Base-by-base conservation (phyloP, 2,113 vertebrate genomes). In the Daphoenositta chrysoptera region DNA sequence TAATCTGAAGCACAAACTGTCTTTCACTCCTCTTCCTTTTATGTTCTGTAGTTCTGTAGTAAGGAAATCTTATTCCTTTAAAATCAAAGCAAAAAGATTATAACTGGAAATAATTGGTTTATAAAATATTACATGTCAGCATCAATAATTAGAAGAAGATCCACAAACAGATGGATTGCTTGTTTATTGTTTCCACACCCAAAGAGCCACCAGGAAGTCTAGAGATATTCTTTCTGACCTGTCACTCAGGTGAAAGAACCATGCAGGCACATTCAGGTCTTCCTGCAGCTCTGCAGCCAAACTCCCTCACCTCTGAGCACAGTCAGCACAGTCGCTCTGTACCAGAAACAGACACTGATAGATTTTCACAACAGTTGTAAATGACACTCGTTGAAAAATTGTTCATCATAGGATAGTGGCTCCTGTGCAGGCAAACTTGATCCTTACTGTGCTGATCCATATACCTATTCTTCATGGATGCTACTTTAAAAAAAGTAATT, bases 1-100 rank as follows among this genome's bases (percentile, higher is more conserved):
- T 93, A 93, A 96, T 94, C 5, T 87, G 65, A 93, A 96, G 90
- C 50, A 86, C 47, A 60, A 78, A 73, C 73, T 90, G 78, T 48
- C 53, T 94, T 94, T 92, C 44, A 58, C 39, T 90, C 50, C 45
- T 82, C 68, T 68, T 77, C 53, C 56, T 71, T 91, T 80, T 30
- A 80, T 50, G 44, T 3, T 76, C 15, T 37, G 0, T 31, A 66
- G 68, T 92, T 81, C 51, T 78, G 17, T 14, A 86, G 31, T 22
- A 82, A 42, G 28, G 27, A 87, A 91, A 89, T 64, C 50, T 86
- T 72, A 56, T 30, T 77, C 66, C 14, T 37, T 24, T 17, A 83
- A 92, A 64, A 17, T 35, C 11, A 8, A 58, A 26, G 47, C 18
- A 87, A 81, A 90, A 64, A 82, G 48, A 4, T 3, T 48, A 0